These are phyloP conservation scores for Hydropsyche betteni DNA, from an alignment of 2,888 invertebrate species.

Conservation along the genomic window DNA sequence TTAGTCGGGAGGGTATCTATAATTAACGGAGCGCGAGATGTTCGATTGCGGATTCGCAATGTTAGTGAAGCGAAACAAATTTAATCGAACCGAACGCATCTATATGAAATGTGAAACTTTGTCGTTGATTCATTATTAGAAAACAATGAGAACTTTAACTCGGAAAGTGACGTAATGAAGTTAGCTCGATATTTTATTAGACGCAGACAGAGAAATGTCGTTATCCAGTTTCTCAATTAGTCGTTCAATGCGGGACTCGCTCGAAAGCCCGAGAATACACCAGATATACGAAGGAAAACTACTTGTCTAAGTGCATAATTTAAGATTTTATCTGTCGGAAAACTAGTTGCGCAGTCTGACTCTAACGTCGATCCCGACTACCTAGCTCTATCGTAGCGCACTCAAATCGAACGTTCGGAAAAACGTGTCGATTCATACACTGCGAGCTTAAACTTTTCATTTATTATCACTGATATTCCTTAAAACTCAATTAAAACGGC, in stretches of 20 bases:
- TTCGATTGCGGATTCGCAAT: slow-evolving; percentile 3
- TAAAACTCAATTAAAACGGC: too few relatives aligned
- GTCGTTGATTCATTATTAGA: too few relatives aligned
- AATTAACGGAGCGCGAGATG: slow-evolving; percentile 7
- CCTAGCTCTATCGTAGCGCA: not conserved
- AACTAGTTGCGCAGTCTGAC: slow-evolving; percentile 13
- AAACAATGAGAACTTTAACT: too few relatives aligned
- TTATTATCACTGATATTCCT: not conserved
- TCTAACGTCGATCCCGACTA: not conserved
- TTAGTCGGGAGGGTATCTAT: not conserved
- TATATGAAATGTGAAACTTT: not conserved
- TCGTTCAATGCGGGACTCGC: slow-evolving; percentile 22
- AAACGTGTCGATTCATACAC: not conserved
- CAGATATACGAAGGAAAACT: slow-evolving; percentile 17
- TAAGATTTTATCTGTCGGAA: slow-evolving; percentile 31
- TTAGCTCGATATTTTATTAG: too few relatives aligned
- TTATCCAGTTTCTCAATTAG: slow-evolving; percentile 42
- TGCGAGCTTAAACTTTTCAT: not conserved
- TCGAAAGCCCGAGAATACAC: not conserved
- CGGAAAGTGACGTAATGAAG: too few relatives aligned
- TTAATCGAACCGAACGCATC: not conserved
- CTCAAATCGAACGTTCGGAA: slow-evolving; percentile 6
- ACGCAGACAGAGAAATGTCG: not conserved
- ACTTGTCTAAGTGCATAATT: slow-evolving; percentile 33
- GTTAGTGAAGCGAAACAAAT: not conserved